Evolutionary conservation across 1,140 invertebrate genomes (phyloP), one percentile per base, ranked within the genome.

Genomic region (Calliphora vicina): DNA sequence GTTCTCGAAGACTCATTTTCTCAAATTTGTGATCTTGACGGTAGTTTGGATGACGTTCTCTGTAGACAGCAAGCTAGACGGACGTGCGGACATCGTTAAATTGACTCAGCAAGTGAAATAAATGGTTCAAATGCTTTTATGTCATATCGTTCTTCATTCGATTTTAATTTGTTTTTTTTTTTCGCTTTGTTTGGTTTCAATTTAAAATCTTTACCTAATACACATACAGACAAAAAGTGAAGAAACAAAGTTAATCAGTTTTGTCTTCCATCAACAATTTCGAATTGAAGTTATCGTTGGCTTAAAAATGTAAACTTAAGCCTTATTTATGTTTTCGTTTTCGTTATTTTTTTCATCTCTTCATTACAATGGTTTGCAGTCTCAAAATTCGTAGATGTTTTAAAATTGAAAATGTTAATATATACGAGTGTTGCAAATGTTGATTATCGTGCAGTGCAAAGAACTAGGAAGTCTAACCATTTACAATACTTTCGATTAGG

Each of bases 251-350:
- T 23, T 25, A 67, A 67, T 67, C 20, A 67, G n/a, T 25, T 20
- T 20, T 10, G n/a, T 67, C 12, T 67, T 67, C 61, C 12, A 67
- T 23, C 23, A 20, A 67, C n/a, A 20, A 23, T 25, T 67, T 67
- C 17, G n/a, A 57, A 57, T 17, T 1, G 12, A 67, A 67, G n/a
- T 67, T 67, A 25, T 67, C 61, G 61, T 67, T 23, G 5, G 61
- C 61, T 67, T 67, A 67, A 25, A 67, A n/a, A 67, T 67, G n/a
- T 25, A 67, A 67, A 67, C 61, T 23, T 23, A 67, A 67, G 61
- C 61, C 61, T 23, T 25, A 67, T 67, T 67, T 67, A 67, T 67
- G 61, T 67, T 67, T 23, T 67, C 61, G 23, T 67, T 67, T 23
- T n/a, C 10, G 8, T 67, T 67, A 4, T 50, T 50, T 17, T 6